Conservation (phyloP, 1,140 invertebrate genomes). For the Lanistes nyassanus region DNA sequence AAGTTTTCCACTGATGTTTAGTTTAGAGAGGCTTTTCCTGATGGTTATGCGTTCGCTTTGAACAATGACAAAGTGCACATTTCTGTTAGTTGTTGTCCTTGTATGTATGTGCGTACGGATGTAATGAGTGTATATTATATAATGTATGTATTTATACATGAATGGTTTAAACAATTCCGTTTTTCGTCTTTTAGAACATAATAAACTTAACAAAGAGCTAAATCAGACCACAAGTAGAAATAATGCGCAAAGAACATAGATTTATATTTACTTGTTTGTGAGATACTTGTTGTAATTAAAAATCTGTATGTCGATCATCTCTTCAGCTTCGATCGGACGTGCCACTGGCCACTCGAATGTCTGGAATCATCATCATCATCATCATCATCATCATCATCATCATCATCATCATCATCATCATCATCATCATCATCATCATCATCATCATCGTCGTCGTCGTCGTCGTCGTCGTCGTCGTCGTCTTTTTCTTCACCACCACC, state of each 20-base stretch:
- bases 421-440: neutral
- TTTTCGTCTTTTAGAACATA: too few relatives aligned
- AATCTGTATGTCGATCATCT: conserved; percentile 77
- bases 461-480: neutral
- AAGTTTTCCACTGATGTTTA: too few relatives aligned
- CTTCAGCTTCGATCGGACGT: conserved; percentile 75
- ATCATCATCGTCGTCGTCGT: neutral
- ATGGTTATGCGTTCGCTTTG: neutral
- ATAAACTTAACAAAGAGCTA: neutral
- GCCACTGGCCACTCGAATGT: conserved; percentile 81
- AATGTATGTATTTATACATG: neutral
- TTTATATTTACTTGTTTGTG: conserved; percentile 62
- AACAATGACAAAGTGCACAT: neutral
- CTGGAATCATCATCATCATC: conserved; percentile 70
- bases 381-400: neutral
- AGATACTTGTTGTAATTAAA: conserved; percentile 73
- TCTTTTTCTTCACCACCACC: neutral
- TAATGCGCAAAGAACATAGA: neutral
- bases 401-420: neutral
- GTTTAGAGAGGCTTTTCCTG: too few relatives aligned
- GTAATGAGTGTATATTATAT: neutral
- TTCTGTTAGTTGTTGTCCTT: neutral
- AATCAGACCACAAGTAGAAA: neutral
- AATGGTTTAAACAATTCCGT: too few relatives aligned
- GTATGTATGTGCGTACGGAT: neutral